A percentile compares a stretch with the other conserved stretches of the same genome.
phyloP scores from a whole-genome alignment of 2,113 vertebrate species.

The Nothoprocta pentlandii region DNA sequence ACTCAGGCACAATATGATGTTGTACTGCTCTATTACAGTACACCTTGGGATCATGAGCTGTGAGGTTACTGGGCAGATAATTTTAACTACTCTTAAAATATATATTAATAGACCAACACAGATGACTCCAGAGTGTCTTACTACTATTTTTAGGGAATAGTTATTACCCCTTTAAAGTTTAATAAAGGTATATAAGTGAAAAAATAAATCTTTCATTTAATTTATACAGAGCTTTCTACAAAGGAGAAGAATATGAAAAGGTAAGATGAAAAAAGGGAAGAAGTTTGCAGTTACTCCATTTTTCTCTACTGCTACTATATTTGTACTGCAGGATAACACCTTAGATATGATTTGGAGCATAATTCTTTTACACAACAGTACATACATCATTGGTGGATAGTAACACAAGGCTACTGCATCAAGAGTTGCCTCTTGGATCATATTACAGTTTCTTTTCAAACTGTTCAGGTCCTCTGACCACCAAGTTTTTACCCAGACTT shows the following conservation, averaged over 20 bases:
- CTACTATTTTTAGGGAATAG: background rate
- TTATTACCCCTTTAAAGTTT: background rate
- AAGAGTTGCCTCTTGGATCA: background rate
- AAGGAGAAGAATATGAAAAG: background rate
- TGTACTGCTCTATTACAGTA: background rate
- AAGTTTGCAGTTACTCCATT: background rate
- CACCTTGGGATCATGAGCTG: background rate
- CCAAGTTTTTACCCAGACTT: background rate
- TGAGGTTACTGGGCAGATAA: background rate
- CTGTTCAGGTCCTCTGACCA: background rate
- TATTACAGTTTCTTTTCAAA: background rate
- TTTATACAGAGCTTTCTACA: background rate
- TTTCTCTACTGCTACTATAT: background rate
- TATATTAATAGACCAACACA: background rate
- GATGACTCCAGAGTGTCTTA: background rate
- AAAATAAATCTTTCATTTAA: background rate
- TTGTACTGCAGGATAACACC: background rate
- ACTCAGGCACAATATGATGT: background rate
- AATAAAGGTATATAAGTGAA: background rate
- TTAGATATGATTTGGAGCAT: background rate
- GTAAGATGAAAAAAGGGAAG: background rate
- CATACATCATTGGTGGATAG: fast-evolving
- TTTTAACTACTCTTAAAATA: background rate
- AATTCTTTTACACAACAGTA: background rate
- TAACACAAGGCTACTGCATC: background rate